Conservation (phyloP, 2,888 invertebrate genomes). For the Melanostoma scalare region DNA sequence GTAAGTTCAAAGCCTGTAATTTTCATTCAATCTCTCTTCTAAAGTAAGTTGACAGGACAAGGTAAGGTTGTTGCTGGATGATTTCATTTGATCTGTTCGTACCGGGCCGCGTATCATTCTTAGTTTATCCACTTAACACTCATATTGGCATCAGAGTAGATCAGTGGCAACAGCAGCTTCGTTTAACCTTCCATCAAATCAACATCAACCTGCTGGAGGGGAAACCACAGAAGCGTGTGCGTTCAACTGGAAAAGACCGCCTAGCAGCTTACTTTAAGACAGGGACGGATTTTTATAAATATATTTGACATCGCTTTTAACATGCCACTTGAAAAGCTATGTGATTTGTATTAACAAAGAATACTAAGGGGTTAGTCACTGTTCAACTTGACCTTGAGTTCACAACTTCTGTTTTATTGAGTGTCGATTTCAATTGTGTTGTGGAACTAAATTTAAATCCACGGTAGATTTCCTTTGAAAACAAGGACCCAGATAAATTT, state of each 20-base stretch:
- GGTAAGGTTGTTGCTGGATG: constrained; percentile 28
- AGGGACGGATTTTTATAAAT: neutral
- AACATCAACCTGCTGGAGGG: constrained; percentile 40
- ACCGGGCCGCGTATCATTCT: constrained; percentile 15
- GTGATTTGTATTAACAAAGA: too few species aligned
- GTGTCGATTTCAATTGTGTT: too few species aligned
- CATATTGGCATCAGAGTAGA: constrained; percentile 43
- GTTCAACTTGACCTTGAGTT: too few species aligned
- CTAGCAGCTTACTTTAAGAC: constrained; percentile 20
- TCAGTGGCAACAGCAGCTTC: constrained; percentile 52
- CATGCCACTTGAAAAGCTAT: too few species aligned
- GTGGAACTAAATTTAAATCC: too few species aligned
- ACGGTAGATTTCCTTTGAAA: too few species aligned
- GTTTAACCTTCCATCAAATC: constrained; percentile 63
- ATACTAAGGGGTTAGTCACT: too few species aligned
- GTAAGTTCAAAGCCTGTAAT: constrained; percentile 47
- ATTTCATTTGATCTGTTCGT: constrained; percentile 51
- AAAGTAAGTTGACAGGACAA: constrained; percentile 59
- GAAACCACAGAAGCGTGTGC: constrained; percentile 54
- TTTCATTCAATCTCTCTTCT: constrained; percentile 54
- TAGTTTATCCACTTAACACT: constrained; percentile 50
- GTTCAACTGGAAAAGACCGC: constrained; percentile 47
- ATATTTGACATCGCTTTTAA: neutral
- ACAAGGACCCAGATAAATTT: too few species aligned
- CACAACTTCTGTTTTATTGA: too few species aligned